Evolutionary conservation across 2,797 vertebrate genomes (phyloP), one percentile per base, ranked within the genome.

Genomic region (Acanthiza pusilla): DNA sequence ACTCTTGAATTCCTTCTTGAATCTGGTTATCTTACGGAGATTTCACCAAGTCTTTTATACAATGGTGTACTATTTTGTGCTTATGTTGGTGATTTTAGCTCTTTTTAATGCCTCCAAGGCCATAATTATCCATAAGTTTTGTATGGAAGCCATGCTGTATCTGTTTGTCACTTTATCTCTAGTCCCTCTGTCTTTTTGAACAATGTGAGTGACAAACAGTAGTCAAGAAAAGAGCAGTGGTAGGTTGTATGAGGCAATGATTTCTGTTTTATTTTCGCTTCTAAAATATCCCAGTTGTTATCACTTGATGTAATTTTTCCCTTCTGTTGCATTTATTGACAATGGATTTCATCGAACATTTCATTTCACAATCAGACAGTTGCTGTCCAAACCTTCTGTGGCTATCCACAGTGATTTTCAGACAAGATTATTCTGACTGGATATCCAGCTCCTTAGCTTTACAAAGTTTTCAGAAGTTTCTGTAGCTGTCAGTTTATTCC

Each of bases 211-310:
- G 22, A 40, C 22, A 73, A 75, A 48, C 13, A 61, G 45, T 85
- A 38, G 21, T 55, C 6, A 43, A 36, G 66, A 70, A 67, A 82
- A 75, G 0, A 54, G 7, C 23, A 0, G 0, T 62, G 9, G 22
- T 58, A 55, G 26, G 8, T 66, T 36, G 6, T 66, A 51, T 34
- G 36, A 53, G 10, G 27, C 4, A 3, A 7, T 53, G 27, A 40
- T 70, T 62, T 61, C 21, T 76, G 7, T 26, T 90, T 63, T 65
- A 29, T 51, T 91, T 85, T 87, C 5, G 6, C 30, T 87, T 82
- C 58, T 78, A 7, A 63, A 54, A 50, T 60, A 19, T 32, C 14
- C 15, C 13, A 22, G 1, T 90, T 86, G 16, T 74, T 88, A 78
- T 43, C 19, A 42, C 10, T 77, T 54, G 29, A 75, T n/a, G 14